phyloP scores from a whole-genome alignment of 2,113 vertebrate species.

The Alouatta palliata region DNA sequence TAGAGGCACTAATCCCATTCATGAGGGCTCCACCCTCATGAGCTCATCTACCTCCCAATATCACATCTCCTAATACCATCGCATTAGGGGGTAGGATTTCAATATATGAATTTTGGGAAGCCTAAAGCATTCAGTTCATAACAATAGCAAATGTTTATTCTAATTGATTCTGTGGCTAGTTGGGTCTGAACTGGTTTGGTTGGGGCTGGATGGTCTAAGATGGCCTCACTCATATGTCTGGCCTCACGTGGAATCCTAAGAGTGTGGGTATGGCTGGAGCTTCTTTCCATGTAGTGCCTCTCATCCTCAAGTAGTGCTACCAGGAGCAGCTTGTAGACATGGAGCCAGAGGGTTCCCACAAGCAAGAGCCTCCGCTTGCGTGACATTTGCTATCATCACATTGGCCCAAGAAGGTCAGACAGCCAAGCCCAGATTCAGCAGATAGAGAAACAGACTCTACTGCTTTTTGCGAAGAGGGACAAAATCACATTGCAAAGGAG shows the following conservation, averaged over 20 bases:
- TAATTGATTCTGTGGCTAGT: not conserved
- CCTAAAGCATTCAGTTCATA: not conserved
- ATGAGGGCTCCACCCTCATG: not conserved
- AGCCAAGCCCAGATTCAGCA: not conserved
- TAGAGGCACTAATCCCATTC: not conserved
- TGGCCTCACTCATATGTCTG: not conserved
- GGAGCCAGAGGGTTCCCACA: not conserved
- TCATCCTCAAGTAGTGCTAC: not conserved
- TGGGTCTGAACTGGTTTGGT: not conserved
- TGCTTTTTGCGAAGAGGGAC: not conserved
- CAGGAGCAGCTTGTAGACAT: not conserved
- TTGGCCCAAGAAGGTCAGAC: not conserved
- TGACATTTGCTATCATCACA: not conserved
- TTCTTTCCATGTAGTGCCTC: not conserved
- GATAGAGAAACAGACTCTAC: not conserved
- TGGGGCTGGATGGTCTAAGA: not conserved
- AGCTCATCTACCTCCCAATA: not conserved
- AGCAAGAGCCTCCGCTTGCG: not conserved
- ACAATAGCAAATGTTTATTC: not conserved
- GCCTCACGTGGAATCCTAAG: not conserved
- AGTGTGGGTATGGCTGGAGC: not conserved
- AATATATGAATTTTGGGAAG: not conserved
- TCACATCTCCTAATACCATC: not conserved
- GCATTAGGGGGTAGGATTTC: not conserved
- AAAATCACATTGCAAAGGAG: not conserved